phyloP scores from a whole-genome alignment of 1,140 invertebrate genomes.

The Paramacrobiotus metropolitanus region DNA sequence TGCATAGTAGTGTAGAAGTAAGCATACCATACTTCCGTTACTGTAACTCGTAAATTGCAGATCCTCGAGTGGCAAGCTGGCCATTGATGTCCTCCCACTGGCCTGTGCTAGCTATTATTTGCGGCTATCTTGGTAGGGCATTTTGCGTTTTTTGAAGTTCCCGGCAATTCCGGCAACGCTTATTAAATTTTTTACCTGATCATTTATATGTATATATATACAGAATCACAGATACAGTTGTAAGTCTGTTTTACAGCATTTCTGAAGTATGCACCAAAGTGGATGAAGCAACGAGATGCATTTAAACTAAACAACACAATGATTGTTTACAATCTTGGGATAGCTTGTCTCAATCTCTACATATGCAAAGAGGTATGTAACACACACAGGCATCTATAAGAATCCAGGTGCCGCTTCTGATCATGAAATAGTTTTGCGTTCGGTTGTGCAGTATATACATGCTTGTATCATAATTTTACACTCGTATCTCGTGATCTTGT shows the following conservation, averaged over 20 bases:
- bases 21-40: background rate
- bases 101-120: conserved; percentile 45
- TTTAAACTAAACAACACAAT: conserved; percentile 49
- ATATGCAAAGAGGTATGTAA: conserved; percentile 43
- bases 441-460: too few relatives aligned
- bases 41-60: conserved; percentile 23
- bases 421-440: background rate
- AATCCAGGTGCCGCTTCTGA: background rate
- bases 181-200: background rate
- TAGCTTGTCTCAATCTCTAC: conserved; percentile 59
- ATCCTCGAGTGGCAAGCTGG: conserved; percentile 48
- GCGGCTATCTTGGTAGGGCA: conserved; percentile 45
- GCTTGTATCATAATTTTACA: conserved; percentile 1
- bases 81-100: conserved; percentile 53
- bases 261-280: conserved; percentile 34
- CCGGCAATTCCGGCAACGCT: background rate
- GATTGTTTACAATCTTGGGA: conserved; percentile 58
- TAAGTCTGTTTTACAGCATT: background rate
- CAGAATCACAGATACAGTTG: background rate
- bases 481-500: conserved; percentile 5
- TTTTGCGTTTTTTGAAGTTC: background rate
- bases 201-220: background rate
- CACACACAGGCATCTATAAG: background rate
- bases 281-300: conserved; percentile 55
- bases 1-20: background rate